Conservation (phyloP, 2,797 vertebrate species). For the Phataginus tricuspis region DNA sequence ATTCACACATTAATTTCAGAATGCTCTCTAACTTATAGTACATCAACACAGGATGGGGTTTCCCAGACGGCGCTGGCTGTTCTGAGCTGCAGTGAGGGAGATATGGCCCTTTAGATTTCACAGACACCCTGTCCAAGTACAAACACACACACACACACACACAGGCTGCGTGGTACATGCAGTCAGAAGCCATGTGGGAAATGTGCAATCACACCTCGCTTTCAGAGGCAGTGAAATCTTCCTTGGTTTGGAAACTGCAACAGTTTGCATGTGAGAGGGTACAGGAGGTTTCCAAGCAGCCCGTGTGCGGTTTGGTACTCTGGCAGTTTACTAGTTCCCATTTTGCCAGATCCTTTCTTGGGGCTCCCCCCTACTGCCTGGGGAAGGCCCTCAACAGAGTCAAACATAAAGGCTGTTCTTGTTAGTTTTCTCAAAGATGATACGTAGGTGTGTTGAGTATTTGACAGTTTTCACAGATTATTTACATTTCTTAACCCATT, state of each 20-base stretch:
- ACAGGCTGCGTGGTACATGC: constrained; percentile 49
- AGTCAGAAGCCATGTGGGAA: constrained; percentile 55
- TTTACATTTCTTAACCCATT: not conserved
- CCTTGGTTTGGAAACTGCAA: constrained; percentile 66
- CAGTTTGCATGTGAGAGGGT: constrained; percentile 51
- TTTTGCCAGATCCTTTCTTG: constrained; percentile 56
- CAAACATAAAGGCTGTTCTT: not conserved
- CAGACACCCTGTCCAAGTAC: constrained; percentile 71
- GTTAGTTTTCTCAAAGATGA: constrained; percentile 35
- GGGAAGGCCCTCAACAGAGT: constrained; percentile 24
- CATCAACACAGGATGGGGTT: not conserved
- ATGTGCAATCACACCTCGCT: constrained; percentile 69
- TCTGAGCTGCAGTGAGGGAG: constrained; percentile 15
- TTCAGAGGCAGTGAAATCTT: constrained; percentile 57
- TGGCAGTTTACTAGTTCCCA: not conserved
- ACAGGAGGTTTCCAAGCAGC: constrained; percentile 59
- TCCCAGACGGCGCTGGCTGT: constrained; percentile 57
- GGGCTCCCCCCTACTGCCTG: not conserved
- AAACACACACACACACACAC: not conserved
- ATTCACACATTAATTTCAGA: constrained; percentile 49
- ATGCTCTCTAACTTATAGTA: constrained; percentile 14
- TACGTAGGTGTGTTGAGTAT: not conserved
- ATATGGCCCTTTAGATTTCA: constrained; percentile 77
- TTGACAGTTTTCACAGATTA: not conserved
- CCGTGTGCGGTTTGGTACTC: not conserved